Percentiles rank a stretch among this genome's conserved stretches.
Evolutionary conservation across 2,113 vertebrate genomes (phyloP).

Genomic region (Sebastes schlegelii): DNA sequence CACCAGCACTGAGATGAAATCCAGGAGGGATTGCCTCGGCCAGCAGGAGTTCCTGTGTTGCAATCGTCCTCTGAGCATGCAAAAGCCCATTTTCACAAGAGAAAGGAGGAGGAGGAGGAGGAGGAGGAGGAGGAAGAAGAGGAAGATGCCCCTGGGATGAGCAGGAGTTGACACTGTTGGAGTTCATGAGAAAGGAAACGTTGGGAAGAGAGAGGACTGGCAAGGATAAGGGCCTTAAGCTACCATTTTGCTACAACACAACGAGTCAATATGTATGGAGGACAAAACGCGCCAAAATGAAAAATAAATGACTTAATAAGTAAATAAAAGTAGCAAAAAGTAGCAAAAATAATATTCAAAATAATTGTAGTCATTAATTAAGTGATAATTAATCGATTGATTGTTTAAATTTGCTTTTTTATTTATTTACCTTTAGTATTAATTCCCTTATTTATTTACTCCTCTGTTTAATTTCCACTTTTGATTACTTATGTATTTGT

Average conservation of each 20-base stretch:
- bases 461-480: too few relatives aligned
- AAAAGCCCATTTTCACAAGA: constrained; percentile 59
- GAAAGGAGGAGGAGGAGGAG: constrained; percentile 27
- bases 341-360: too few relatives aligned
- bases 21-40: constrained; percentile 45
- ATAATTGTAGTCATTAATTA: too few relatives aligned
- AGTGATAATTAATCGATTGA: too few relatives aligned
- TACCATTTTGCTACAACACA: neutral
- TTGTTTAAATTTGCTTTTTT: too few relatives aligned
- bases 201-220: constrained; percentile 27
- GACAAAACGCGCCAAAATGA: too few relatives aligned
- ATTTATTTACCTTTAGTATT: too few relatives aligned
- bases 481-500: too few relatives aligned
- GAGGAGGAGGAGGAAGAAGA: constrained; percentile 37
- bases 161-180: constrained; percentile 45
- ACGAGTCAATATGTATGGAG: neutral
- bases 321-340: too few relatives aligned
- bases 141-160: constrained; percentile 58
- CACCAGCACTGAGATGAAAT: constrained; percentile 34
- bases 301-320: too few relatives aligned
- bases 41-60: constrained; percentile 63
- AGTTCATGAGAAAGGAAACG: constrained; percentile 79
- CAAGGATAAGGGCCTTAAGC: constrained; percentile 20
- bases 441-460: too few relatives aligned
- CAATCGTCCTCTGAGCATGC: constrained; percentile 37